Conservation (phyloP, 1,140 invertebrate genomes). For the Apolygus lucorum region DNA sequence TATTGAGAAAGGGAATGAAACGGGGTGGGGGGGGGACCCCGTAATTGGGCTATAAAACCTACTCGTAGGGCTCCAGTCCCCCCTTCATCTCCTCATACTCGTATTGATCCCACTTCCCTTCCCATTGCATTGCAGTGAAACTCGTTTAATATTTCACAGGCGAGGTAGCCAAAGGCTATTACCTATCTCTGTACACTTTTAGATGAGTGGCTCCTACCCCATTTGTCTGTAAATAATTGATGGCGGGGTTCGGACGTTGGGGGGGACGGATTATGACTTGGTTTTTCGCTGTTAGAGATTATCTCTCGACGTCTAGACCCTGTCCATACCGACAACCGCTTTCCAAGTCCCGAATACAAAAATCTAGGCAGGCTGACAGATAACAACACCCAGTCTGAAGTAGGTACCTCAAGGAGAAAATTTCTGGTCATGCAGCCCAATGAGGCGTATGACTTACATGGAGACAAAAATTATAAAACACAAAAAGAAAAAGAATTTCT, state of each 20-base stretch:
- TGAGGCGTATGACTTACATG: no score
- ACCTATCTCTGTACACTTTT: slow-evolving; percentile 24
- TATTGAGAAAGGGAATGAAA: slow-evolving; percentile 2
- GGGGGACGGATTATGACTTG: background rate
- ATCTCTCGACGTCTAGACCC: background rate
- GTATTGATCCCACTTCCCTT: slow-evolving; percentile 22
- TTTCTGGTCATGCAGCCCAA: no score
- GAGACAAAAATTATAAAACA: no score
- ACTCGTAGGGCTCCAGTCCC: background rate
- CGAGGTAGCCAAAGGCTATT: slow-evolving; percentile 20
- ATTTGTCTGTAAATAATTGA: slow-evolving; percentile 22
- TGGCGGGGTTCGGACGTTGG: background rate
- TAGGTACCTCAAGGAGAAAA: no score
- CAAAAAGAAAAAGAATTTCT: no score
- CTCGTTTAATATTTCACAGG: slow-evolving; percentile 22
- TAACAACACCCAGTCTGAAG: no score
- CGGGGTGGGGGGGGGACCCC: no score
- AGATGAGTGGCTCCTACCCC: slow-evolving; percentile 20
- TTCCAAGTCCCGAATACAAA: no score
- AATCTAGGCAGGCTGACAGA: no score
- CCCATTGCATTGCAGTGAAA: slow-evolving; percentile 23
- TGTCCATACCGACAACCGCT: no score
- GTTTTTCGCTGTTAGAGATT: background rate
- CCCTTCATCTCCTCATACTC: background rate
- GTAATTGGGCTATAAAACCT: slow-evolving; percentile 24